These are phyloP conservation scores for Strigamia maritima DNA, from an alignment of 2,888 invertebrate species.

Conservation along the genomic window DNA sequence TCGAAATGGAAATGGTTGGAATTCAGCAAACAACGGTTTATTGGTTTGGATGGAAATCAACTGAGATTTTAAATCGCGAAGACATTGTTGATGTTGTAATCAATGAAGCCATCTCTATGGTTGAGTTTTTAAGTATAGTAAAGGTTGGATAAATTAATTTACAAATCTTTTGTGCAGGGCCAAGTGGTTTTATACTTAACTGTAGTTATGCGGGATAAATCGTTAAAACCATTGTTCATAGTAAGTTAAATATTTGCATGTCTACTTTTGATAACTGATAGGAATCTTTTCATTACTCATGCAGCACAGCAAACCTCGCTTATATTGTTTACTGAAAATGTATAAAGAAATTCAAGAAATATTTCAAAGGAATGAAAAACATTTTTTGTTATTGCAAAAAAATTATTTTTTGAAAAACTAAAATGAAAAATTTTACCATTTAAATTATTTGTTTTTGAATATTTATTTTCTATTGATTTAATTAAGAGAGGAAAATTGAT, in stretches of 20 bases:
- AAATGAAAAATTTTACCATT: neutral
- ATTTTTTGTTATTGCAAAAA: neutral
- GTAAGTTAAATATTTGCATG: constrained; percentile 5
- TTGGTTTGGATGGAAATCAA: constrained; percentile 44
- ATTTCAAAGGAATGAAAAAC: neutral
- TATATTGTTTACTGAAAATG: constrained; percentile 42
- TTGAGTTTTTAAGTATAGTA: constrained; percentile 34
- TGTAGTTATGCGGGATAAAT: constrained; percentile 41
- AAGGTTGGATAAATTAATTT: neutral
- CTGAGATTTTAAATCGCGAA: constrained; percentile 44
- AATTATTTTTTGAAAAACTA: neutral
- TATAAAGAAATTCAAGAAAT: constrained; percentile 41
- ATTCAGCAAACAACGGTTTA: constrained; percentile 45
- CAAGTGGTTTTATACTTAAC: constrained; percentile 45
- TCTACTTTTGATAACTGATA: neutral
- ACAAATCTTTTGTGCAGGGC: constrained; percentile 43
- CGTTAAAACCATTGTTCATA: constrained; percentile 14
- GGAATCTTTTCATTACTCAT: constrained; percentile 4
- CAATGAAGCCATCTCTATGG: constrained; percentile 46
- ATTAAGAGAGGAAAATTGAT: too few species aligned
- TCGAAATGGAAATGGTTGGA: constrained; percentile 44
- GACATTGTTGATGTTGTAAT: constrained; percentile 46
- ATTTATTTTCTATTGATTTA: too few species aligned
- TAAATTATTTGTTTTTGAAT: too few species aligned
- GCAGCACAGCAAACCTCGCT: constrained; percentile 41